Evolutionary conservation across 2,888 invertebrate genomes (phyloP).

Genomic region (Heteromurus nitidus): DNA sequence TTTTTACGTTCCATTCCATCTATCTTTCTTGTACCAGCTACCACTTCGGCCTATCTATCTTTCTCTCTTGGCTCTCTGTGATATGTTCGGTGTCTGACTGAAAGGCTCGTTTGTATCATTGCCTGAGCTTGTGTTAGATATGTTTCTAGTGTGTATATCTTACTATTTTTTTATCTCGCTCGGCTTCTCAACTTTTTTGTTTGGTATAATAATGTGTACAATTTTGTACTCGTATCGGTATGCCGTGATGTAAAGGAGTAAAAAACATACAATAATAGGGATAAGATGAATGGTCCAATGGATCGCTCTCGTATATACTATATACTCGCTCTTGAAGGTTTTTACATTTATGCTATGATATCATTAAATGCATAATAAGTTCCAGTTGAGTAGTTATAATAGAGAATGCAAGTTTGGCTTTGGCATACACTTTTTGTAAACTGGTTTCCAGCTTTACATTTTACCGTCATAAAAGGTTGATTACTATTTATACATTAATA

Average conservation of each 20-base stretch:
- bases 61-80: conserved; percentile 12
- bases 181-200: conserved; percentile 5
- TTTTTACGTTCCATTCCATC: conserved; percentile 57
- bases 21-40: conserved; percentile 31
- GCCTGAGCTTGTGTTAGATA: conserved; percentile 10
- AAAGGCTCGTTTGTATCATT: not conserved
- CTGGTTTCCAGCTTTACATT: conserved; percentile 52
- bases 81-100: not conserved
- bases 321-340: not conserved
- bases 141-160: too few species aligned
- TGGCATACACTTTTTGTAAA: conserved; percentile 10
- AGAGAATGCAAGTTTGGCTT: not conserved
- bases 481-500: conserved; percentile 9
- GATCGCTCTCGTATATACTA: not conserved
- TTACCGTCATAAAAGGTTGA: conserved; percentile 14
- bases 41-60: conserved; percentile 17
- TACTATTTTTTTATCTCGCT: not conserved
- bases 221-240: conserved; percentile 12
- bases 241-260: conserved; percentile 5
- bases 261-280: not conserved
- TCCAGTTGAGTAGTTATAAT: not conserved
- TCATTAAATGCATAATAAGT: conserved; percentile 21
- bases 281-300: too few species aligned
- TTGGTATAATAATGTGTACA: conserved; percentile 11
- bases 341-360: not conserved